Evolutionary conservation across 2,888 invertebrate genomes (phyloP).

Genomic region (Cyrtodaria siliqua): DNA sequence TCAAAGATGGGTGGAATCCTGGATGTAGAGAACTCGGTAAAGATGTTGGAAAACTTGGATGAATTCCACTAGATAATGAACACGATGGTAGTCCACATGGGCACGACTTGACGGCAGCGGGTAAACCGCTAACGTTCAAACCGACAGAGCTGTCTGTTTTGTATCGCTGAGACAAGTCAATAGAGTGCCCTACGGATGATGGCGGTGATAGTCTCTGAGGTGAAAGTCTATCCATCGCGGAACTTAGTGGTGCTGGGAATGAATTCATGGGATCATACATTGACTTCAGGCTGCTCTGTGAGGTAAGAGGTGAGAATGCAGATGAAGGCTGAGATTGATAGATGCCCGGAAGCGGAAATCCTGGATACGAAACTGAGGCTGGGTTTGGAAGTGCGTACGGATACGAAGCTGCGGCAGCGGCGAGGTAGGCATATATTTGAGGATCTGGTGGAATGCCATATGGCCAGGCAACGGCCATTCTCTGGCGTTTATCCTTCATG

Average conservation of each 20-base stretch:
- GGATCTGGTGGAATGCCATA: constrained; percentile 92
- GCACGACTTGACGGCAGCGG: constrained; percentile 54
- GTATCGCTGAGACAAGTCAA: constrained; percentile 55
- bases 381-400: constrained; percentile 72
- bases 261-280: constrained; percentile 60
- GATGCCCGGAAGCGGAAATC: constrained; percentile 60
- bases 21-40: constrained; percentile 53
- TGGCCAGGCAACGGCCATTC: constrained; percentile 98
- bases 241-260: constrained; percentile 34
- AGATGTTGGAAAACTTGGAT: constrained; percentile 52
- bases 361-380: constrained; percentile 63
- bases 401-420: constrained; percentile 91
- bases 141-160: constrained; percentile 32
- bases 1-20: constrained; percentile 47
- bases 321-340: constrained; percentile 61
- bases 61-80: constrained; percentile 45
- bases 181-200: constrained; percentile 34
- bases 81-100: constrained; percentile 63
- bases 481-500: constrained; percentile 99
- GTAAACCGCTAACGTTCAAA: constrained; percentile 13
- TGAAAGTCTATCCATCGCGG: constrained; percentile 49
- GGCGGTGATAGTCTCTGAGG: constrained; percentile 22
- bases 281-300: constrained; percentile 59
- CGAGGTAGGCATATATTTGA: constrained; percentile 94
- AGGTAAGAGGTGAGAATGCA: constrained; percentile 65